Evolutionary conservation across 1,140 invertebrate genomes (phyloP), one percentile per base, ranked within the genome.

Genomic region (Mizuhopecten yessoensis): DNA sequence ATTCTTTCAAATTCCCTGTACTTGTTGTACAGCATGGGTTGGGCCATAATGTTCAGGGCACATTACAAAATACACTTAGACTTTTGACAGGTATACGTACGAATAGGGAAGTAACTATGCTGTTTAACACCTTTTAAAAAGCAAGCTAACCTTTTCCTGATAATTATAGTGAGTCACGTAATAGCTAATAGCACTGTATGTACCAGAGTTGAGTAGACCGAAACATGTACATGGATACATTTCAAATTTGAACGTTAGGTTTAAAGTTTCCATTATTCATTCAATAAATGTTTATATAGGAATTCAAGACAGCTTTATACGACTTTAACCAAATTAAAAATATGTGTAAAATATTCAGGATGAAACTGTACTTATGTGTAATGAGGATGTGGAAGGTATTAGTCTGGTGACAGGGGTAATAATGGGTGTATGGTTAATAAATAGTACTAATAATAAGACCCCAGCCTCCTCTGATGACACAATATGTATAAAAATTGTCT

Each of bases 1-100:
- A 45, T 45, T 45, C 10, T 15, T 45, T 45, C 17, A 1, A 0
- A 13, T 7, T 20, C 1, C 10, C 13, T 45, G 17, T 15, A 1
- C 17, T 10, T 45, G 17, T 13, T 13, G 17, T 17, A 13, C 0
- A 13, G 17, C 9, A 45, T 20, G 17, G 42, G 42, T 45, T 45
- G 42, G 42, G 42, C 17, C 36, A 39, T 75, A 75, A n/a, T 29
- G 57, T 29, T 17, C n/a, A 17, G n/a, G n/a, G 9, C 57, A 75
- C n/a, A 29, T 29, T 75, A 75, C 57, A 29, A n/a, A 29, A 29
- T 75, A 75, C 57, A 75, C 29, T 29, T 9, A 75, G 57, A n/a
- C n/a, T 75, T 75, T n/a, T 75, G 57, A 75, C 57, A 29, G 57
- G 20, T 75, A n/a, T n/a, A n/a, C n/a, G n/a, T n/a, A 75, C 57